phyloP scores from a whole-genome alignment of 2,888 invertebrate genomes.

The Oscheius sp. region DNA sequence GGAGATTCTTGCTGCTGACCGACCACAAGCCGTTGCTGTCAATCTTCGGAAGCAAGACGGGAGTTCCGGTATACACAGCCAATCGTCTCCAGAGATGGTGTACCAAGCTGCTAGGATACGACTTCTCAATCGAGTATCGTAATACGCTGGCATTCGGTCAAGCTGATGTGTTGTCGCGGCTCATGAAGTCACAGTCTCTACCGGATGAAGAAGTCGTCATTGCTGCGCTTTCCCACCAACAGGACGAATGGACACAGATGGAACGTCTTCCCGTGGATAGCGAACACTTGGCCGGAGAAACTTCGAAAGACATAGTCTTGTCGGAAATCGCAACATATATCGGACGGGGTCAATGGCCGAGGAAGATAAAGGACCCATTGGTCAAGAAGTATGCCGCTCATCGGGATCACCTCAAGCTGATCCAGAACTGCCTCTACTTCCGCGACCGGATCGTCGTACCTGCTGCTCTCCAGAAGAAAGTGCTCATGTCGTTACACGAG shows the following conservation, averaged over 20 bases:
- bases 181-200: slow-evolving; percentile 45
- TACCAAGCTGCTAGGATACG: slow-evolving; percentile 70
- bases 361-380: background rate
- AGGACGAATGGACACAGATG: background rate
- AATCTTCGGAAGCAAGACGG: slow-evolving; percentile 54
- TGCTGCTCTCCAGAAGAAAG: slow-evolving; percentile 39
- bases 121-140: slow-evolving; percentile 70
- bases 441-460: slow-evolving; percentile 62
- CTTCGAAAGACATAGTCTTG: background rate
- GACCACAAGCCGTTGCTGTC: slow-evolving; percentile 72
- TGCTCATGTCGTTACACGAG: slow-evolving; percentile 61
- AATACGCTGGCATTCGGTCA: slow-evolving; percentile 67
- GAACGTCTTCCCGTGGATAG: background rate
- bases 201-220: slow-evolving; percentile 37
- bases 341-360: background rate
- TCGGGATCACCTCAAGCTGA: background rate
- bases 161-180: slow-evolving; percentile 71
- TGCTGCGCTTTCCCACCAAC: background rate
- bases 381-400: background rate
- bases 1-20: slow-evolving; percentile 72
- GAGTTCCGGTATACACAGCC: slow-evolving; percentile 65
- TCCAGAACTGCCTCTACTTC: background rate
- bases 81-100: slow-evolving; percentile 68
- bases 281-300: background rate
- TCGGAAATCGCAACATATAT: background rate